Conservation (phyloP, 2,797 vertebrate genomes). For the Sebastes flavidus region DNA sequence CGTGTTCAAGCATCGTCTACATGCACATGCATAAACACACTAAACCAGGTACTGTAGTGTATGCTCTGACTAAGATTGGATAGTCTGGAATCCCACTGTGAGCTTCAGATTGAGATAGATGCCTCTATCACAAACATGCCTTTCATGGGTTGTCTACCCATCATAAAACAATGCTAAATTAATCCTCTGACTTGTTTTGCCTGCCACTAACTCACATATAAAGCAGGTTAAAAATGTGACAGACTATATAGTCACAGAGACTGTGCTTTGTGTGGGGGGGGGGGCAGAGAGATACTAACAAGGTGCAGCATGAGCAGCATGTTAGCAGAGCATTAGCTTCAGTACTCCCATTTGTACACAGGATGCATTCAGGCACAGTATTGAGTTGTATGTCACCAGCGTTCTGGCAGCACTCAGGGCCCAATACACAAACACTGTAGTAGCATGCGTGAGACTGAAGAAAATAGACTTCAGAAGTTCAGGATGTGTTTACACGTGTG, state of each 20-base stretch:
- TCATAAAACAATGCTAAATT: slow-evolving; percentile 1
- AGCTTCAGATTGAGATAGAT: slow-evolving; percentile 51
- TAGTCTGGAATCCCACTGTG: slow-evolving; percentile 33
- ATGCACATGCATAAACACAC: neutral
- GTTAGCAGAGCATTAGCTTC: too few species aligned
- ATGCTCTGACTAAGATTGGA: neutral
- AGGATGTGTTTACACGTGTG: too few species aligned
- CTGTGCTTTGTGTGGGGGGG: too few species aligned
- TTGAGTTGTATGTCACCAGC: too few species aligned
- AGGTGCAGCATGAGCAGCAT: too few species aligned
- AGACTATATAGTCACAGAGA: too few species aligned
- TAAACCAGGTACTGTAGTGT: neutral
- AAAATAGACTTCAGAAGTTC: too few species aligned
- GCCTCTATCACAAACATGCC: slow-evolving; percentile 20
- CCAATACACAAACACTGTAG: too few species aligned
- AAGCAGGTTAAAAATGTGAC: neutral
- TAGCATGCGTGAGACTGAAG: neutral
- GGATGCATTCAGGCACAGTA: too few species aligned
- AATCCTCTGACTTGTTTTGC: neutral
- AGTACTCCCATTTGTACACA: too few species aligned
- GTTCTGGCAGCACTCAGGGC: too few species aligned
- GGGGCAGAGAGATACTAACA: too few species aligned
- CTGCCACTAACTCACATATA: neutral
- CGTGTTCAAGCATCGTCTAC: neutral
- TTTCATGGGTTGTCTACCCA: neutral